Base-by-base conservation (phyloP, 2,888 invertebrate genomes). In the Folsomia candida region DNA sequence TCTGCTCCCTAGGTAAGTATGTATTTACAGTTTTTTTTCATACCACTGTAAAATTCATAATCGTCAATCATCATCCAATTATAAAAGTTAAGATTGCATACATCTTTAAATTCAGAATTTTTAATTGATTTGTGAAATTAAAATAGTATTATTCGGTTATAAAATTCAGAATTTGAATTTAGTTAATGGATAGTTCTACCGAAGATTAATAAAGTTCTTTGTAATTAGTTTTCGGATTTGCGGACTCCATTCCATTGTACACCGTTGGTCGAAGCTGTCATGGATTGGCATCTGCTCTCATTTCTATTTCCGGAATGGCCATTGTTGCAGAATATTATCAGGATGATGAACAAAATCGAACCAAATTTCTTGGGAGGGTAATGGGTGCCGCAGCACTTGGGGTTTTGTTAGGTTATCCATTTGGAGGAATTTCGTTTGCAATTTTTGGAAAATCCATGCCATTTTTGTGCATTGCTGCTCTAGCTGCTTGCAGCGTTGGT, bases 301-400 rank as follows among this genome's bases (percentile, higher is more conserved):
- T 91, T 70, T 88, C 89, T 22, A 90, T 93, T 70, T 71, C 79
- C 85, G 92, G 92, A 51, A 91, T 93, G 91, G 90, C 90, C 76
- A 83, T 92, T 78, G 87, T 93, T 63, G 92, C 93, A 0, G 85
- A 86, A 73, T 83, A 83, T 51, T 87, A 87, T 72, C 84, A 85
- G 1, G 86, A 86, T 66, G 86, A 87, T 68, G 83, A 83, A 70
- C 83, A 85, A 24, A 64, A 64, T 24, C 83, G 90, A 73, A 88
- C 89, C 26, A 87, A 87, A 81, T 85, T 90, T n/a, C 91, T 93
- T 90, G 93, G 93, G 0, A 85, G 90, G 27, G 89, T 91, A 1
- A 87, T 93, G 81, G 91, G 93, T 3, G 92, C 92, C 72, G 89
- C 90, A 67, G 93, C 92, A 0, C 82, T 91, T 2, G 93, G 93